These are phyloP conservation scores for Drosophila murphyi DNA, from an alignment of 1,140 invertebrate genomes.

Conservation along the genomic window DNA sequence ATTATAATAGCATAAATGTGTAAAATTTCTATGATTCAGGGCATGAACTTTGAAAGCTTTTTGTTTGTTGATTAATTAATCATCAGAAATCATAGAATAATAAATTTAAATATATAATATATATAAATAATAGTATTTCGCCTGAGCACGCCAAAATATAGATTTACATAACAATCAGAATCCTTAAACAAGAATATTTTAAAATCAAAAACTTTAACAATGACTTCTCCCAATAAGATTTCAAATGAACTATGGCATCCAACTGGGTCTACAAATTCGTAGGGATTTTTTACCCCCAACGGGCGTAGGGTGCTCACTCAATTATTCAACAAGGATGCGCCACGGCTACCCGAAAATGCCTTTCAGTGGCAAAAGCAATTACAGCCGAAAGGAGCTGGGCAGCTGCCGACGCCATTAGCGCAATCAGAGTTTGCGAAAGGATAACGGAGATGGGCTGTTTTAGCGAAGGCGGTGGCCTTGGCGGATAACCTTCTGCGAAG, in stretches of 20 bases:
- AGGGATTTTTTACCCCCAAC: constrained; percentile 4
- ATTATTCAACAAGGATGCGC: constrained; percentile 28
- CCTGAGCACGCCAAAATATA: background rate
- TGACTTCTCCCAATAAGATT: constrained; percentile 1
- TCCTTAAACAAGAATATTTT: constrained; percentile 3
- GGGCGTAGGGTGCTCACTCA: constrained; percentile 18
- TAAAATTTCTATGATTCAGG: constrained; percentile 1
- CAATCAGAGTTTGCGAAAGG: constrained; percentile 20
- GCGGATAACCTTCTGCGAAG: constrained; percentile 8
- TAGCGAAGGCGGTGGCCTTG: background rate
- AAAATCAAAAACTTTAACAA: constrained; percentile 61
- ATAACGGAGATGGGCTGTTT: constrained; percentile 15
- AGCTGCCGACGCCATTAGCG: constrained; percentile 22
- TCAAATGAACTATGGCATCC: background rate
- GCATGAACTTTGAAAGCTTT: background rate
- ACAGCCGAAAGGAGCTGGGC: background rate
- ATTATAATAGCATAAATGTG: background rate
- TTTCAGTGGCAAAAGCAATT: constrained; percentile 42
- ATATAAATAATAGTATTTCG: background rate
- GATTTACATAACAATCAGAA: background rate
- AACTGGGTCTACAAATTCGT: constrained; percentile 1
- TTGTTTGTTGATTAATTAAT: background rate
- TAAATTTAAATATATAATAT: background rate
- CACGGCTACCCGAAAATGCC: constrained; percentile 5
- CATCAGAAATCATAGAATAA: background rate